Conservation (phyloP, 2,888 invertebrate species). For the Pedicia rivosa region DNA sequence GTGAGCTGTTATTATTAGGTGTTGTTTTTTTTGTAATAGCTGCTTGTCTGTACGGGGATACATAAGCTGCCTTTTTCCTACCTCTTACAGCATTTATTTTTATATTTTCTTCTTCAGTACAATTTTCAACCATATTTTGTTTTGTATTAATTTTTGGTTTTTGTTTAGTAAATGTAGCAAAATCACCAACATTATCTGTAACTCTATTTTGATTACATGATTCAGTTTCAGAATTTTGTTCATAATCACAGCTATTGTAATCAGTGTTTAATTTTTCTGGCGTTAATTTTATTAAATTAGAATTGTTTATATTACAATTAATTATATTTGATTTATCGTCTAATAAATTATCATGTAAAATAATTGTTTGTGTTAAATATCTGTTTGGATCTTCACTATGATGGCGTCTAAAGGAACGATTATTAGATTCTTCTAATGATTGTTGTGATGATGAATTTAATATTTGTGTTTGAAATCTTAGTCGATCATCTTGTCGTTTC, state of each 20-base stretch:
- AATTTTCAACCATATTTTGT: too few species aligned
- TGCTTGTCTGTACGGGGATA: conserved; percentile 38
- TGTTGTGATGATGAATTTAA: conserved; percentile 15
- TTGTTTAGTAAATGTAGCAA: conserved; percentile 17
- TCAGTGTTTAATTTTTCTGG: too few species aligned
- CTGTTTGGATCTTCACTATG: conserved; percentile 51
- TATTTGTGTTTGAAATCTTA: conserved; percentile 53
- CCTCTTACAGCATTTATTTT: conserved; percentile 23
- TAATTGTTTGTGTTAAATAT: conserved; percentile 55
- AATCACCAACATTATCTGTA: conserved; percentile 24
- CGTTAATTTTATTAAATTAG: too few species aligned
- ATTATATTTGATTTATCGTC: neutral
- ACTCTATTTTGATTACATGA: conserved; percentile 25
- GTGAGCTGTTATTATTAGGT: conserved; percentile 8
- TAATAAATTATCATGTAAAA: conserved; percentile 7
- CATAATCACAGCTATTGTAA: too few species aligned
- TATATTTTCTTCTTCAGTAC: too few species aligned
- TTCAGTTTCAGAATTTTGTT: conserved; percentile 40
- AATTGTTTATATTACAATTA: conserved; percentile 1
- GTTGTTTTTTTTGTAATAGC: conserved; percentile 21
- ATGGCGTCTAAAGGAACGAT: conserved; percentile 31
- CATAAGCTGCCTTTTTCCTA: conserved; percentile 47
- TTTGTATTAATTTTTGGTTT: conserved; percentile 46
- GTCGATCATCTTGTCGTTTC: conserved; percentile 45
- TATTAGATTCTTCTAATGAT: neutral